These are phyloP conservation scores for Urocolius indicus DNA, from an alignment of 2,113 vertebrate species.

Conservation along the genomic window DNA sequence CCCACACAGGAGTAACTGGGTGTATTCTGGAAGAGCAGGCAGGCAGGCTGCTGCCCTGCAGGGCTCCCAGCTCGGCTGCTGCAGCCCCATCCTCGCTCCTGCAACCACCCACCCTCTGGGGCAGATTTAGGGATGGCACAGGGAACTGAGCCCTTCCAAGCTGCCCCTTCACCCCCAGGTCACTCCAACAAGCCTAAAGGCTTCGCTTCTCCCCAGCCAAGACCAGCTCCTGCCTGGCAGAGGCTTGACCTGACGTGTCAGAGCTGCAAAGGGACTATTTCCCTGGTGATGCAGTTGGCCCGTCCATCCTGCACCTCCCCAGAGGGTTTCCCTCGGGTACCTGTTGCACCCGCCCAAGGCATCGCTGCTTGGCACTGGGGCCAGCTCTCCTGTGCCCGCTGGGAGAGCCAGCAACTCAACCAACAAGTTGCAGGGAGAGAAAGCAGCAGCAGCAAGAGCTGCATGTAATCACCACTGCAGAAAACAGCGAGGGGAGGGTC, in stretches of 20 bases:
- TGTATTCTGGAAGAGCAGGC: conserved; percentile 31
- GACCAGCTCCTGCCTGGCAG: background rate
- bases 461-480: conserved; percentile 56
- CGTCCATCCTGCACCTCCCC: background rate
- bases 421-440: conserved; percentile 50
- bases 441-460: background rate
- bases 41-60: background rate
- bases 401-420: background rate
- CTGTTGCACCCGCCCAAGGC: conserved; percentile 9
- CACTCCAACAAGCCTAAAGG: background rate
- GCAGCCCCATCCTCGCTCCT: accelerated
- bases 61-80: background rate
- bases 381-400: background rate
- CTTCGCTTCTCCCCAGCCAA: background rate
- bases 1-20: conserved; percentile 14
- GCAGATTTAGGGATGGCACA: background rate
- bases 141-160: background rate
- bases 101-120: background rate
- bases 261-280: background rate
- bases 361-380: background rate
- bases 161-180: background rate
- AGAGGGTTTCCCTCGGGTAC: background rate
- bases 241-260: accelerated
- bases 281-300: accelerated
- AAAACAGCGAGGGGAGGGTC: background rate